phyloP scores from a whole-genome alignment of 2,113 vertebrate genomes.

The Triplophysa dalaica region DNA sequence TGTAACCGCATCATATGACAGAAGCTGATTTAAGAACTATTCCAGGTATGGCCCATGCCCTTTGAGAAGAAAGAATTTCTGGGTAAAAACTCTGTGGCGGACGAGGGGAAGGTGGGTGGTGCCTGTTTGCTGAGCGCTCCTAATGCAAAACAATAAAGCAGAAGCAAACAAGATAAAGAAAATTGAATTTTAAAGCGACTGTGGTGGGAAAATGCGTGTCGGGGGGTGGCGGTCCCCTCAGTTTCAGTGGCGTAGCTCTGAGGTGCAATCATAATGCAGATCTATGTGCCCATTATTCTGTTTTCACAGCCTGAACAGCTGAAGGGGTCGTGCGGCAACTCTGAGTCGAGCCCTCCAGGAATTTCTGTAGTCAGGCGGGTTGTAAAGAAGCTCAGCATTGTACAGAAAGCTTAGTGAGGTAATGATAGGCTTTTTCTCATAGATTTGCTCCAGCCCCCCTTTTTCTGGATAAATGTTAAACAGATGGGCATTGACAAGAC shows the following conservation, averaged over 20 bases:
- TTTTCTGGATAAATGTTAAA: slow-evolving; percentile 66
- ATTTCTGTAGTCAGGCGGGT: slow-evolving; percentile 15
- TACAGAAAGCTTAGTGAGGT: slow-evolving; percentile 41
- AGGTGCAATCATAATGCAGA: slow-evolving; percentile 61
- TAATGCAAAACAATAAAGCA: slow-evolving; percentile 59
- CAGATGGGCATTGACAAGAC: slow-evolving; percentile 74
- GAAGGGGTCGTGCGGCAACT: slow-evolving; percentile 7
- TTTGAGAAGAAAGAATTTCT: slow-evolving; percentile 22
- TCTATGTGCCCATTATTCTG: slow-evolving; percentile 53
- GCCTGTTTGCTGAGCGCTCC: slow-evolving; percentile 14
- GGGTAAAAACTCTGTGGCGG: background rate
- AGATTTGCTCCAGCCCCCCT: background rate
- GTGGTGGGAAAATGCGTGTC: slow-evolving; percentile 47
- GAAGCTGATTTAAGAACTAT: too few relatives aligned
- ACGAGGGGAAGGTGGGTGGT: background rate
- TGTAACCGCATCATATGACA: too few relatives aligned
- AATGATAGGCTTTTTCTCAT: slow-evolving; percentile 54
- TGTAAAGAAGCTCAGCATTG: slow-evolving; percentile 22
- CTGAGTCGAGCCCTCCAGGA: slow-evolving; percentile 12
- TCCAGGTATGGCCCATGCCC: slow-evolving; percentile 18
- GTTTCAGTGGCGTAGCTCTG: slow-evolving; percentile 24
- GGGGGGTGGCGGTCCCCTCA: slow-evolving; percentile 33
- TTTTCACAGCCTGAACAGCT: slow-evolving; percentile 44
- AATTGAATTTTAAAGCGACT: slow-evolving; percentile 61
- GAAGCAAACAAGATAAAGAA: slow-evolving; percentile 59